phyloP scores from a whole-genome alignment of 2,888 invertebrate genomes.

The Brenthis ino region DNA sequence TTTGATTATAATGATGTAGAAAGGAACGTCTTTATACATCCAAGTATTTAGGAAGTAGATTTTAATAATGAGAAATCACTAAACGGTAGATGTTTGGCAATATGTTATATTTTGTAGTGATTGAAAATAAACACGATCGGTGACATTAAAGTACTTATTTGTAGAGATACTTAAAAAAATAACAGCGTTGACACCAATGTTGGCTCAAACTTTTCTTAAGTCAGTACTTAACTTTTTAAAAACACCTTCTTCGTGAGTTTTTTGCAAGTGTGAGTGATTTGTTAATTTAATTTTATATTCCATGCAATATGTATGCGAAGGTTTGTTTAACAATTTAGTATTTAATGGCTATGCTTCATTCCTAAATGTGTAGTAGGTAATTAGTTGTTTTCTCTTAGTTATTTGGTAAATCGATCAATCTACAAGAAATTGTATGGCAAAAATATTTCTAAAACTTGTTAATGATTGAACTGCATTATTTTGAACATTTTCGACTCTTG shows the following conservation, averaged over 20 bases:
- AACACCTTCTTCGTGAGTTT: background rate
- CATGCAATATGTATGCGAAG: constrained; percentile 23
- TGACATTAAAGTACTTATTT: too few relatives aligned
- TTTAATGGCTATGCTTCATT: constrained; percentile 49
- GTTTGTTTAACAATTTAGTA: constrained; percentile 36
- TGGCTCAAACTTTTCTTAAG: background rate
- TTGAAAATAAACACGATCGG: too few relatives aligned
- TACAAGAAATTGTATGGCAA: constrained; percentile 14
- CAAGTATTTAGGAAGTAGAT: too few relatives aligned
- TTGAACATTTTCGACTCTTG: constrained; percentile 55
- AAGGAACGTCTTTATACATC: too few relatives aligned
- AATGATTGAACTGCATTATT: constrained; percentile 67
- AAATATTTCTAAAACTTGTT: constrained; percentile 41
- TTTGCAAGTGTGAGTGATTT: background rate
- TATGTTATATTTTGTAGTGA: too few relatives aligned
- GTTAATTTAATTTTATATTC: background rate
- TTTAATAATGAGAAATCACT: too few relatives aligned
- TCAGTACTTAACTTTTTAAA: constrained; percentile 1
- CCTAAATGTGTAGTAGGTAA: constrained; percentile 41
- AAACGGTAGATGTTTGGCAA: too few relatives aligned
- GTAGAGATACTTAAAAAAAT: too few relatives aligned
- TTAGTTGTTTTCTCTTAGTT: constrained; percentile 39
- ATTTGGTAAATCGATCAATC: constrained; percentile 13
- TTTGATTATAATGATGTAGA: too few relatives aligned
- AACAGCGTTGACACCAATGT: too few relatives aligned